These are phyloP conservation scores for Cantharis rufa DNA, from an alignment of 2,888 invertebrate species.

Conservation along the genomic window DNA sequence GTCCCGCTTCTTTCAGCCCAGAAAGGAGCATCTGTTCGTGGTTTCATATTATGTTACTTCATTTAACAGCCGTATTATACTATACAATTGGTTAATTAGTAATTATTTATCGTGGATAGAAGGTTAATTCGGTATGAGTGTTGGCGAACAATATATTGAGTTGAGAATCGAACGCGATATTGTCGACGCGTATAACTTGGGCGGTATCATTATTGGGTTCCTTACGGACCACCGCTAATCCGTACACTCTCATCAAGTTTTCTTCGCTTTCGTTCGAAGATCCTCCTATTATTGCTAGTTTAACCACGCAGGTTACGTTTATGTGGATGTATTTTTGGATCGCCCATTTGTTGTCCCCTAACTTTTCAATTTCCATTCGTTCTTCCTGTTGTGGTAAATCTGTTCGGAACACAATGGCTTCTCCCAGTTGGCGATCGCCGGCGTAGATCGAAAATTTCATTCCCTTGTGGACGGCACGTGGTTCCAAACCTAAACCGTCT, in stretches of 20 bases:
- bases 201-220: conserved; percentile 62
- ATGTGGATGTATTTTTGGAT: conserved; percentile 70
- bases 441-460: conserved; percentile 68
- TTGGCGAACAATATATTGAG: conserved; percentile 68
- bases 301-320: conserved; percentile 70
- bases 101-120: conserved; percentile 56
- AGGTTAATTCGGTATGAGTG: conserved; percentile 67
- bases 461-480: conserved; percentile 67
- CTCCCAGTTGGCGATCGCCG: conserved; percentile 64
- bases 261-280: conserved; percentile 62
- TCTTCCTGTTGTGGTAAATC: conserved; percentile 71
- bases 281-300: conserved; percentile 63
- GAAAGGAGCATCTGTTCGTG: not conserved
- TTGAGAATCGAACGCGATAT: conserved; percentile 72
- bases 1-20: not conserved
- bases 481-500: conserved; percentile 71
- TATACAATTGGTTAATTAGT: conserved; percentile 1
- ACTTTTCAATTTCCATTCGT: conserved; percentile 61
- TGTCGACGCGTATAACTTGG: conserved; percentile 64
- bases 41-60: not conserved
- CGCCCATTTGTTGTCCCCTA: conserved; percentile 49
- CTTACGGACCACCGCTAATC: conserved; percentile 67
- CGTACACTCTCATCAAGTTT: conserved; percentile 70
- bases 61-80: not conserved
- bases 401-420: conserved; percentile 70